Evolutionary conservation across 2,888 invertebrate genomes (phyloP).

Genomic region (Andrena bicolor): DNA sequence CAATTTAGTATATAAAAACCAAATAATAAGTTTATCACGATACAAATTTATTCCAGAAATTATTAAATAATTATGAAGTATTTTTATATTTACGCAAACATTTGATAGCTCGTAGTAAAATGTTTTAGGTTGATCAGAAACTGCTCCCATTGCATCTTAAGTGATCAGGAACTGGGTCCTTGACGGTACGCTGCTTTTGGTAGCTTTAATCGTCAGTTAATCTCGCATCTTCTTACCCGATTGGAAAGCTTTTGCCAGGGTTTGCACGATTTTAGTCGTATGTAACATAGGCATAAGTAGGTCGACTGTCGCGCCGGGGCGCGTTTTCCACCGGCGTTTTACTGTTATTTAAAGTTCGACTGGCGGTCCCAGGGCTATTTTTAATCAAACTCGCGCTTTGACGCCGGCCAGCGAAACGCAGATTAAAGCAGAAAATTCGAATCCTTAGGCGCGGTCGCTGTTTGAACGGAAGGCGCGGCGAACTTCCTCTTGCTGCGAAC

Average conservation of each 20-base stretch:
- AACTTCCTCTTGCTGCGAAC: constrained; percentile 47
- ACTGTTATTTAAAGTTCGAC: constrained; percentile 44
- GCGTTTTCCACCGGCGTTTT: constrained; percentile 20
- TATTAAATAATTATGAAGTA: too few relatives aligned
- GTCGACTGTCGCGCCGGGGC: constrained; percentile 10
- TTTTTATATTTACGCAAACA: too few relatives aligned
- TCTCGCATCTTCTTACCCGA: not conserved
- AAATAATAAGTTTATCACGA: too few relatives aligned
- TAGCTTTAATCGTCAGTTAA: not conserved
- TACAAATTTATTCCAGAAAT: too few relatives aligned
- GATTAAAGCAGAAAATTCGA: constrained; percentile 55
- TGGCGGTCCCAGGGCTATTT: constrained; percentile 31
- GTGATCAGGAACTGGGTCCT: too few relatives aligned
- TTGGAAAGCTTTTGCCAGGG: not conserved
- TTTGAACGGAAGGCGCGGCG: constrained; percentile 52
- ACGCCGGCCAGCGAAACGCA: constrained; percentile 25
- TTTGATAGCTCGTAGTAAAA: too few relatives aligned
- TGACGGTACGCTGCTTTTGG: not conserved
- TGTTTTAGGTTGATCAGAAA: too few relatives aligned
- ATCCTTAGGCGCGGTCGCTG: constrained; percentile 48
- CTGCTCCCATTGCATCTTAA: too few relatives aligned
- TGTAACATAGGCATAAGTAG: constrained; percentile 15
- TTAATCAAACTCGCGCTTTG: constrained; percentile 50
- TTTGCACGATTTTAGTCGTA: not conserved
- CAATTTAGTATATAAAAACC: too few relatives aligned